These are phyloP conservation scores for Isichthys henryi DNA, from an alignment of 2,113 vertebrate genomes.

Conservation along the genomic window DNA sequence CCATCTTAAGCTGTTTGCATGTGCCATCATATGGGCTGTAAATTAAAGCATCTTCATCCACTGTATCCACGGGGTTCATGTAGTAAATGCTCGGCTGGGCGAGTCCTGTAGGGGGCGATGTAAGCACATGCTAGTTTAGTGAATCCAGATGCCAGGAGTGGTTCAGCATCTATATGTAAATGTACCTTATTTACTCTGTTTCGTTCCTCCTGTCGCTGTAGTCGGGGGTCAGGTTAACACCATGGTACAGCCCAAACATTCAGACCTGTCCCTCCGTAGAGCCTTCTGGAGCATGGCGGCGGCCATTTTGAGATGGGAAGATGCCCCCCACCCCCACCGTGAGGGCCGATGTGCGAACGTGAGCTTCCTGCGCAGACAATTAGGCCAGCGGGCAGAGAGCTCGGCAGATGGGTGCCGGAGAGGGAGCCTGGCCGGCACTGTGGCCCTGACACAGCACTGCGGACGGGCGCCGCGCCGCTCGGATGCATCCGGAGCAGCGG, in stretches of 20 bases:
- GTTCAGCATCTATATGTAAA: background rate
- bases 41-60: background rate
- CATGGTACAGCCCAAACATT: background rate
- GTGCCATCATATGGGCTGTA: background rate
- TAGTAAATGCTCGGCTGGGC: background rate
- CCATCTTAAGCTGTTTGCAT: background rate
- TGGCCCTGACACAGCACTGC: background rate
- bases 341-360: background rate
- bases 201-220: background rate
- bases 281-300: background rate
- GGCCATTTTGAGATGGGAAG: constrained; percentile 11
- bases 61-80: background rate
- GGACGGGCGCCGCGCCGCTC: background rate
- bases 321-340: no score
- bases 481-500: background rate
- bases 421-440: background rate
- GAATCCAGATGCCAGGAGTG: background rate
- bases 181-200: background rate
- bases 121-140: background rate
- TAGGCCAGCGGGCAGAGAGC: background rate
- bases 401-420: background rate
- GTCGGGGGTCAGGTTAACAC: background rate
- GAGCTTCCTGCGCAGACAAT: background rate
- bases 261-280: background rate
- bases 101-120: background rate